phyloP scores from a whole-genome alignment of 2,797 vertebrate genomes.

The Micromesistius poutassou region DNA sequence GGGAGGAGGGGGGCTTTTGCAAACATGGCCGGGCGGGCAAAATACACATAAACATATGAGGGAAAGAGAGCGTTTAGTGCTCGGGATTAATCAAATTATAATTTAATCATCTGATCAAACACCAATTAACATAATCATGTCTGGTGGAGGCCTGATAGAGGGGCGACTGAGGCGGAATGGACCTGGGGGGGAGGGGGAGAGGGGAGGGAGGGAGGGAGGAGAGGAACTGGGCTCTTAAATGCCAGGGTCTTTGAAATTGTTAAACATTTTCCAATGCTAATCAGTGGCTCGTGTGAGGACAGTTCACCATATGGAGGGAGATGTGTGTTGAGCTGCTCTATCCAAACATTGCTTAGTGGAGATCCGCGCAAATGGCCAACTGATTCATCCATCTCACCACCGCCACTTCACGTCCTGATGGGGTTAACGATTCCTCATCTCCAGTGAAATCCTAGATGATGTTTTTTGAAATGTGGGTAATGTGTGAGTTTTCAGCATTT shows the following conservation, averaged over 20 bases:
- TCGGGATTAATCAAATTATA: slow-evolving; percentile 90
- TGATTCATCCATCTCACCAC: neutral
- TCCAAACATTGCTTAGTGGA: neutral
- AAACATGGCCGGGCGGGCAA: slow-evolving; percentile 60
- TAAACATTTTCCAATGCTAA: slow-evolving; percentile 64
- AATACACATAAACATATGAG: slow-evolving; percentile 64
- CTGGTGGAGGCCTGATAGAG: slow-evolving; percentile 83
- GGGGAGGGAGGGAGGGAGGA: too few relatives aligned
- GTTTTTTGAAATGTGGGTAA: slow-evolving; percentile 12
- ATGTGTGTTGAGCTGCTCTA: neutral
- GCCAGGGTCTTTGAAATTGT: slow-evolving; percentile 69
- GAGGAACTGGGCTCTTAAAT: slow-evolving; percentile 68
- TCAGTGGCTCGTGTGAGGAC: slow-evolving; percentile 46
- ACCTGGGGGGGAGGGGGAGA: slow-evolving; percentile 36
- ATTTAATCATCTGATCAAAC: slow-evolving; percentile 98
- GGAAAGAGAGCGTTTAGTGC: slow-evolving; percentile 74
- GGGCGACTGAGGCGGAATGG: slow-evolving; percentile 67
- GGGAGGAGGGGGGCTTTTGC: slow-evolving; percentile 30
- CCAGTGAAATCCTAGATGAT: neutral
- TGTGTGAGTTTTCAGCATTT: slow-evolving; percentile 5
- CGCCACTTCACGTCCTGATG: neutral
- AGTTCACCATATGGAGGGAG: neutral
- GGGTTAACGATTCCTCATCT: neutral
- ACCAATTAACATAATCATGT: slow-evolving; percentile 93
- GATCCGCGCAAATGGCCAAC: neutral